These are phyloP conservation scores for Stichopus horrens DNA, from an alignment of 53 echinoderm and acorn worm genomes.

Conservation along the genomic window DNA sequence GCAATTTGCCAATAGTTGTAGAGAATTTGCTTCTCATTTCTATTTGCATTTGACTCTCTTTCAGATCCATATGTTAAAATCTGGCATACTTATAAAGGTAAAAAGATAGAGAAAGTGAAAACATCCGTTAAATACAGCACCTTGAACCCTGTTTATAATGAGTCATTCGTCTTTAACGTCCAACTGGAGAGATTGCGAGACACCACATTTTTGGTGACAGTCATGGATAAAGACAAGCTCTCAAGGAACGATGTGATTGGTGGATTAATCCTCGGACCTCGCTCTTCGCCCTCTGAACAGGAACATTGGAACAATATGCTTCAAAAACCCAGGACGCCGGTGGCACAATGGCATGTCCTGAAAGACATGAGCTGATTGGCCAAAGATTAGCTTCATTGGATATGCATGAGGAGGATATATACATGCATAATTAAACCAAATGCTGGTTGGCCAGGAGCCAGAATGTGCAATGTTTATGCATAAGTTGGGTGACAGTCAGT, in stretches of 20 bases:
- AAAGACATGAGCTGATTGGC: constrained; percentile 86
- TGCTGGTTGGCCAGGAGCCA: neutral
- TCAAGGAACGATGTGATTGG: constrained; percentile 93
- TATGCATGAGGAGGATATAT: constrained; percentile 13
- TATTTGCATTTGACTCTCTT: too few species aligned
- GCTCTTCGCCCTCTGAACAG: constrained; percentile 77
- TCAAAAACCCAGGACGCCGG: constrained; percentile 83
- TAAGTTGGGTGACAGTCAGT: neutral
- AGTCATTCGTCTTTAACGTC: constrained; percentile 93
- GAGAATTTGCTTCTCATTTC: too few species aligned
- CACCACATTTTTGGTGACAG: constrained; percentile 88
- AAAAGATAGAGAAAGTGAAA: constrained; percentile 96
- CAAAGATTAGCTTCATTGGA: neutral
- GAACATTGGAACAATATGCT: constrained; percentile 96
- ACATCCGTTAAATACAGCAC: constrained; percentile 89
- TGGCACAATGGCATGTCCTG: constrained; percentile 94
- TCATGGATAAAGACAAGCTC: constrained; percentile 85
- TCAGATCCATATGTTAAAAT: constrained; percentile 98
- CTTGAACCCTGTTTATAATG: constrained; percentile 94
- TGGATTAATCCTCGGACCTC: constrained; percentile 82
- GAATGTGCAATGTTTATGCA: constrained; percentile 10
- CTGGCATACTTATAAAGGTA: constrained; percentile 92
- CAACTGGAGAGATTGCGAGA: constrained; percentile 86
- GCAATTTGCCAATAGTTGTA: too few species aligned
- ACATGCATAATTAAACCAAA: neutral